Evolutionary conservation across 92 coral and sea anemone genomes (phyloP).

Genomic region (Epizoanthus ramosus): DNA sequence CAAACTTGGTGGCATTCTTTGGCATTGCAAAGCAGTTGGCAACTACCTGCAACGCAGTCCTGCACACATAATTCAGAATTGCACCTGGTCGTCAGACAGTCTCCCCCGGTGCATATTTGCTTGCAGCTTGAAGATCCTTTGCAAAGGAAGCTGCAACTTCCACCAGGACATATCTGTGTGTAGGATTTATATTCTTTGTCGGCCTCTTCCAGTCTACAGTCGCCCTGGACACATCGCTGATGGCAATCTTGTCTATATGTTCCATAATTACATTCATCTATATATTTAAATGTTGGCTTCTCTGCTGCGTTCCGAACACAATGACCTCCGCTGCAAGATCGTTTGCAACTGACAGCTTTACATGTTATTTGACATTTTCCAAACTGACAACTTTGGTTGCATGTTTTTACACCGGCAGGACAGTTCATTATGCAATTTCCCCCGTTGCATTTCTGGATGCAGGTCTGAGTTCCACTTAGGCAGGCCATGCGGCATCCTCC

Average conservation of each 20-base stretch:
- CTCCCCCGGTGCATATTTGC: slow-evolving; percentile 64
- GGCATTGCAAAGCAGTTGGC: slow-evolving; percentile 53
- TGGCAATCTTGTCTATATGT: slow-evolving; percentile 23
- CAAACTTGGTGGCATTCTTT: slow-evolving; percentile 63
- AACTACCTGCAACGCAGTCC: slow-evolving; percentile 62
- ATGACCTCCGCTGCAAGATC: slow-evolving; percentile 56
- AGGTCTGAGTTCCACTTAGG: slow-evolving; percentile 34
- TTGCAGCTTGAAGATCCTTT: slow-evolving; percentile 51
- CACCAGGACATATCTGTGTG: slow-evolving; percentile 63
- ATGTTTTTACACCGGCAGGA: slow-evolving; percentile 52
- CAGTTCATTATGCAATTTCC: slow-evolving; percentile 70
- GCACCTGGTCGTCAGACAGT: slow-evolving; percentile 55
- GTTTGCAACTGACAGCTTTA: slow-evolving; percentile 49
- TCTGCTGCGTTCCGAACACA: slow-evolving; percentile 25
- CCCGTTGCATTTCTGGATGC: slow-evolving; percentile 62
- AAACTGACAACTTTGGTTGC: slow-evolving; percentile 57
- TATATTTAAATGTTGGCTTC: neutral
- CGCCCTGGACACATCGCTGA: slow-evolving; percentile 53
- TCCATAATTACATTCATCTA: slow-evolving; percentile 25
- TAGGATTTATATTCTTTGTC: slow-evolving; percentile 56
- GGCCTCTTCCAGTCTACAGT: slow-evolving; percentile 37
- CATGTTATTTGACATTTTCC: slow-evolving; percentile 63
- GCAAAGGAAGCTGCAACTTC: slow-evolving; percentile 66
- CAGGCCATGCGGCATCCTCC: slow-evolving; percentile 68
- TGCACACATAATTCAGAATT: slow-evolving; percentile 59